Conservation (phyloP, 2,888 invertebrate genomes). For the Rhimphoctona megacephalus region DNA sequence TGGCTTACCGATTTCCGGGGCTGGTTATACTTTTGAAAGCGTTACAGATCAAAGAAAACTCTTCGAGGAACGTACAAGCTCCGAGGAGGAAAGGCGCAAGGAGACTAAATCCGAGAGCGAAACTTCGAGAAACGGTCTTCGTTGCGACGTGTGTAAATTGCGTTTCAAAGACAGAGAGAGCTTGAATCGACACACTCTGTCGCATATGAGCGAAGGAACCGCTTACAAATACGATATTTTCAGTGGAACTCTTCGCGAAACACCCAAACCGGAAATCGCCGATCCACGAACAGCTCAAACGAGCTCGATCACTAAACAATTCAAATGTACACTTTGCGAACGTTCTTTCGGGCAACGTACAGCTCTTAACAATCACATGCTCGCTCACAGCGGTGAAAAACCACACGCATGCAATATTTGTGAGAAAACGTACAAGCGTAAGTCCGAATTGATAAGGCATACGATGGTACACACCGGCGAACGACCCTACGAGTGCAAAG, state of each 20-base stretch:
- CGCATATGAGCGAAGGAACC: constrained; percentile 72
- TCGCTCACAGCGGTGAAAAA: constrained; percentile 81
- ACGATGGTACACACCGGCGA: constrained; percentile 83
- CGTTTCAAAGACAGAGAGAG: constrained; percentile 63
- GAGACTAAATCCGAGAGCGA: neutral
- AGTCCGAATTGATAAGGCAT: constrained; percentile 82
- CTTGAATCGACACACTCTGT: constrained; percentile 78
- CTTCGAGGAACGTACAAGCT: constrained; percentile 49
- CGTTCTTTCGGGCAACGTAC: constrained; percentile 80
- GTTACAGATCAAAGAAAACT: constrained; percentile 50
- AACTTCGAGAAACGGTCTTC: neutral
- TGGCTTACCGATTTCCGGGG: constrained; percentile 13
- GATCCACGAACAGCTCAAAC: neutral
- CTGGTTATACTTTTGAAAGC: constrained; percentile 51
- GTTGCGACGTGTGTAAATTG: constrained; percentile 63
- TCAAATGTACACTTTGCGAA: constrained; percentile 81
- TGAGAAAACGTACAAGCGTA: constrained; percentile 82
- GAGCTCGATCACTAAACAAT: constrained; percentile 76
- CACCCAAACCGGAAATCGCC: constrained; percentile 71
- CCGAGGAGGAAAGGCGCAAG: constrained; percentile 36
- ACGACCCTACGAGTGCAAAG: constrained; percentile 82
- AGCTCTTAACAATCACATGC: constrained; percentile 82
- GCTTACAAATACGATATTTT: constrained; percentile 78
- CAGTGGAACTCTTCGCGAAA: constrained; percentile 77
- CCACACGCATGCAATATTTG: constrained; percentile 82